These are phyloP conservation scores for Atherinomorus stipes DNA, from an alignment of 2,113 vertebrate genomes.

Conservation along the genomic window DNA sequence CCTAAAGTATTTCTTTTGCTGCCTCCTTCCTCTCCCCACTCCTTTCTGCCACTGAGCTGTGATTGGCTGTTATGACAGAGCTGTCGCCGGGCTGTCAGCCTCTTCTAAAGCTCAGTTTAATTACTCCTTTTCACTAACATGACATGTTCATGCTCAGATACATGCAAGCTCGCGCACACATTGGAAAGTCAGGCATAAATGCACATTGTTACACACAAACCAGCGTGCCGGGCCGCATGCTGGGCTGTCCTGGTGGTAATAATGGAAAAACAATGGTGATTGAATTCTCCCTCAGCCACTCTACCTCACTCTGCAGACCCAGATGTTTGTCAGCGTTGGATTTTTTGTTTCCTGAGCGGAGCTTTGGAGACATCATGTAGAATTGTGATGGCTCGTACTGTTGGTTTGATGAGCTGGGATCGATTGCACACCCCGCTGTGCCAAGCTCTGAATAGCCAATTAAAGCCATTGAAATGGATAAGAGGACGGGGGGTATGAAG, in stretches of 20 bases:
- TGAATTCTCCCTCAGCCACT: slow-evolving; percentile 64
- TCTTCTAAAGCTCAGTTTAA: slow-evolving; percentile 80
- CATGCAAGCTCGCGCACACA: slow-evolving; percentile 45
- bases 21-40: slow-evolving; percentile 42
- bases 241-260: slow-evolving; percentile 43
- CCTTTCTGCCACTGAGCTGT: slow-evolving; percentile 52
- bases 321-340: slow-evolving; percentile 70
- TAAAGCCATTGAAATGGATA: slow-evolving; percentile 59
- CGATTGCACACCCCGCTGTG: slow-evolving; percentile 50
- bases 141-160: slow-evolving; percentile 66
- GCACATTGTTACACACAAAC: slow-evolving; percentile 36
- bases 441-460: slow-evolving; percentile 69
- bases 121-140: slow-evolving; percentile 82
- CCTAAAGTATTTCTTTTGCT: slow-evolving; percentile 62
- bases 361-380: slow-evolving; percentile 45
- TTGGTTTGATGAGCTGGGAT: slow-evolving; percentile 64
- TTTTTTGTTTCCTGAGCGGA: slow-evolving; percentile 27
- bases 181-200: slow-evolving; percentile 42
- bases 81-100: slow-evolving; percentile 70
- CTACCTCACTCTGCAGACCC: slow-evolving; percentile 69
- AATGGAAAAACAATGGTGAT: slow-evolving; percentile 54
- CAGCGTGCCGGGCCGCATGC: slow-evolving; percentile 34
- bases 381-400: slow-evolving; percentile 49
- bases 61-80: slow-evolving; percentile 80
- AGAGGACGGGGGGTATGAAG: slow-evolving; percentile 20